Percentiles rank a stretch among this genome's conserved stretches.
Conservation (phyloP, 2,888 invertebrate species). For the Mythimna ferrago region DNA sequence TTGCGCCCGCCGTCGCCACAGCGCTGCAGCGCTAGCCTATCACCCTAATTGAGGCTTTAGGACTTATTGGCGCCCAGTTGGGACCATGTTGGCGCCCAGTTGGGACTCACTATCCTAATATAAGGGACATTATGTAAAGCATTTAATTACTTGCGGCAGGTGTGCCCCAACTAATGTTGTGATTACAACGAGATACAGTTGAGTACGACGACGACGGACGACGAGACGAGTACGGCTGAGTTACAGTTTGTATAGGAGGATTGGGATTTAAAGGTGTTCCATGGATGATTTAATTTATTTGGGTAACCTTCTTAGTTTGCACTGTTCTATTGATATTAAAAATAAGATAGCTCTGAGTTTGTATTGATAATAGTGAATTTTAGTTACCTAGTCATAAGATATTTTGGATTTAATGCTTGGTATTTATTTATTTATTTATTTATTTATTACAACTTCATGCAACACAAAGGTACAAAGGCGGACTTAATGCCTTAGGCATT, state of each 20-base stretch:
- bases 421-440: too few relatives aligned
- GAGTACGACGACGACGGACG: too few relatives aligned
- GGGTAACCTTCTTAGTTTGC: background rate
- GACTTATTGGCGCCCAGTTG: conserved; percentile 13
- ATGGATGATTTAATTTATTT: background rate
- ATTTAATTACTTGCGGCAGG: conserved; percentile 32
- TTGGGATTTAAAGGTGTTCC: background rate
- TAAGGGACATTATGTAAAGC: conserved; percentile 17
- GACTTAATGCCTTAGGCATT: too few relatives aligned
- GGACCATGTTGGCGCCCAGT: conserved; percentile 9
- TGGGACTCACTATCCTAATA: conserved; percentile 5
- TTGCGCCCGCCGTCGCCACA: background rate
- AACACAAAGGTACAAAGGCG: too few relatives aligned
- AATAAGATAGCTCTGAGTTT: too few relatives aligned
- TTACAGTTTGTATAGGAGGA: background rate
- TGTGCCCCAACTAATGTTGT: conserved; percentile 15
- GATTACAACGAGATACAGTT: conserved; percentile 25
- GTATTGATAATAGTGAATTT: background rate
- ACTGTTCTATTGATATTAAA: background rate
- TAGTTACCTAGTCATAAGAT: background rate
- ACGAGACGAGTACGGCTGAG: too few relatives aligned
- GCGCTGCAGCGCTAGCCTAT: background rate
- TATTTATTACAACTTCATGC: too few relatives aligned
- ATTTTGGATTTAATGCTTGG: too few relatives aligned
- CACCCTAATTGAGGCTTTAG: background rate